Conservation (phyloP, 2,113 vertebrate genomes). For the Callocephalon fimbriatum region DNA sequence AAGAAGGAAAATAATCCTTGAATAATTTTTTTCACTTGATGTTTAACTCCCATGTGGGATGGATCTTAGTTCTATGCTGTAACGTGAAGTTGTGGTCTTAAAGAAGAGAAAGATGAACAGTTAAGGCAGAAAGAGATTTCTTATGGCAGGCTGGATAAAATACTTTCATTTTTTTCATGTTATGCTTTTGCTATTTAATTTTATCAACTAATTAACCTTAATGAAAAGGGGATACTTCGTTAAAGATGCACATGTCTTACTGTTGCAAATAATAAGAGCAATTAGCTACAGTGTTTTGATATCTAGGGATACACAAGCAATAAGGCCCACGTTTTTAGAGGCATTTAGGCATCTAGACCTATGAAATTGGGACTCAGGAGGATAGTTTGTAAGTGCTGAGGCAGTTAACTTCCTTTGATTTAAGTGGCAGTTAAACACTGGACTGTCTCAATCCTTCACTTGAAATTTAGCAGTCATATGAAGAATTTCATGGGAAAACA, state of each 20-base stretch:
- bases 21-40: not conserved
- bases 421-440: not conserved
- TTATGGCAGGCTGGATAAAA: not conserved
- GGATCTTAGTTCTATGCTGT: not conserved
- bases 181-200: not conserved
- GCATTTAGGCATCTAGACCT: not conserved
- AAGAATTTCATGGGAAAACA: not conserved
- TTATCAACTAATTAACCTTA: not conserved
- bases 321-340: not conserved
- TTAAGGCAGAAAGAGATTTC: not conserved
- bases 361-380: not conserved
- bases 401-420: not conserved
- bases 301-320: not conserved
- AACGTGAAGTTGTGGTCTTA: not conserved
- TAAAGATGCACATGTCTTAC: not conserved
- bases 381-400: not conserved
- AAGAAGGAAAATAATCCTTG: not conserved
- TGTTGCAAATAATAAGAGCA: not conserved
- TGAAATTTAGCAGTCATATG: not conserved
- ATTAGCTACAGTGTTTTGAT: not conserved
- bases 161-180: not conserved
- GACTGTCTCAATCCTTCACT: not conserved
- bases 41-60: not conserved
- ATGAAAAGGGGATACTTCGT: not conserved
- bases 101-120: not conserved